phyloP scores from a whole-genome alignment of 2,888 invertebrate species.

The Resseliella maxima region DNA sequence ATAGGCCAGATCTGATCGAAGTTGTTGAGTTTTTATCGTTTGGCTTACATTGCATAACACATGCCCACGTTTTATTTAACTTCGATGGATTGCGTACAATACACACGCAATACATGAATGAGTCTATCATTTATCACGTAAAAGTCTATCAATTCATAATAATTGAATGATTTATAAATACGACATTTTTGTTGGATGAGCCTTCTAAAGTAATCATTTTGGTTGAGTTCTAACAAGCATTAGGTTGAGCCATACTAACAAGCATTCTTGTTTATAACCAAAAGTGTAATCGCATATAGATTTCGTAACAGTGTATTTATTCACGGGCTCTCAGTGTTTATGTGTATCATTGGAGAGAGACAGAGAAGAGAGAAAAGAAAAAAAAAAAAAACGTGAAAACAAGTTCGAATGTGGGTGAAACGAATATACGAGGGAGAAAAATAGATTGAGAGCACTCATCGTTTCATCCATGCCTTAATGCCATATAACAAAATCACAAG shows the following conservation, averaged over 20 bases:
- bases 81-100: background rate
- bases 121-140: constrained; percentile 55
- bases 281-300: background rate
- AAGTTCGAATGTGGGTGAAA: no score
- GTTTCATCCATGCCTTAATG: background rate
- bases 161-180: constrained; percentile 53
- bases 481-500: background rate
- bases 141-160: constrained; percentile 51
- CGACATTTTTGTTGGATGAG: constrained; percentile 23
- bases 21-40: background rate
- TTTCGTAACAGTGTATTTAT: background rate
- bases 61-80: background rate
- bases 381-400: no score
- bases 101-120: background rate
- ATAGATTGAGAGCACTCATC: background rate
- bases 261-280: no score
- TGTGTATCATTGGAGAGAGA: no score
- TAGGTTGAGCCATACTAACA: no score
- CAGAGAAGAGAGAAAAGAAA: no score
- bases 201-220: no score
- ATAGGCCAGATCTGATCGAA: background rate
- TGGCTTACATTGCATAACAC: background rate
- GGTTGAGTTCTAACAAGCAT: no score
- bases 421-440: no score
- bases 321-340: background rate